phyloP scores from a whole-genome alignment of 2,888 invertebrate species.

The Hipparchia semele region DNA sequence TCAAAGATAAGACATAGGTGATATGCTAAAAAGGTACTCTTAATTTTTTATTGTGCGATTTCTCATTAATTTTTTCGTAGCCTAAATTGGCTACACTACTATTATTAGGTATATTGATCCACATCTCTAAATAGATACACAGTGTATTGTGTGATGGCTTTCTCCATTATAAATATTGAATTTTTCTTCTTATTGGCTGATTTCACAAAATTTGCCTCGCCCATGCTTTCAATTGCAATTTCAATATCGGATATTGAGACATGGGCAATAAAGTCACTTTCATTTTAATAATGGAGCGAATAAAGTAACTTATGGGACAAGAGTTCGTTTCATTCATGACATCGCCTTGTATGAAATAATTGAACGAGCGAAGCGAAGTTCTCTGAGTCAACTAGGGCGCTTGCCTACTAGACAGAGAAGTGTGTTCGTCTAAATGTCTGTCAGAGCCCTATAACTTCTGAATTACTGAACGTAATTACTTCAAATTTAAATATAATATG shows the following conservation, averaged over 20 bases:
- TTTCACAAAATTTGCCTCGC: conserved; percentile 5
- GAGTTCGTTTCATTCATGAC: neutral
- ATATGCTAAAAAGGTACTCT: no score
- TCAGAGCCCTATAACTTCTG: no score
- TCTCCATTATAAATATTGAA: neutral
- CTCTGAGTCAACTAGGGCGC: no score
- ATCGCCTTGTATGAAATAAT: neutral
- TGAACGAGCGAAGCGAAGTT: no score
- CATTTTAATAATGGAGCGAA: neutral
- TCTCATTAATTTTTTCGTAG: no score
- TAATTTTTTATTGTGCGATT: no score
- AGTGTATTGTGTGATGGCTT: neutral
- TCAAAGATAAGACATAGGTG: no score
- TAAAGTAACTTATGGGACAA: conserved; percentile 6
- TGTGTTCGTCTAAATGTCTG: no score
- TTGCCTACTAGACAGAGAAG: no score
- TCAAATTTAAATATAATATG: no score
- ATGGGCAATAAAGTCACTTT: conserved; percentile 7
- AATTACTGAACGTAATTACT: no score
- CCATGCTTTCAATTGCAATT: conserved; percentile 6
- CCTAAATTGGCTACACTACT: no score
- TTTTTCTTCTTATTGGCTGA: conserved; percentile 1
- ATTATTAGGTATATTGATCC: neutral
- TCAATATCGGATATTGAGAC: conserved; percentile 5
- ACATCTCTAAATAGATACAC: neutral